Conservation (phyloP, 1,140 invertebrate species). For the Melitaea cinxia region DNA sequence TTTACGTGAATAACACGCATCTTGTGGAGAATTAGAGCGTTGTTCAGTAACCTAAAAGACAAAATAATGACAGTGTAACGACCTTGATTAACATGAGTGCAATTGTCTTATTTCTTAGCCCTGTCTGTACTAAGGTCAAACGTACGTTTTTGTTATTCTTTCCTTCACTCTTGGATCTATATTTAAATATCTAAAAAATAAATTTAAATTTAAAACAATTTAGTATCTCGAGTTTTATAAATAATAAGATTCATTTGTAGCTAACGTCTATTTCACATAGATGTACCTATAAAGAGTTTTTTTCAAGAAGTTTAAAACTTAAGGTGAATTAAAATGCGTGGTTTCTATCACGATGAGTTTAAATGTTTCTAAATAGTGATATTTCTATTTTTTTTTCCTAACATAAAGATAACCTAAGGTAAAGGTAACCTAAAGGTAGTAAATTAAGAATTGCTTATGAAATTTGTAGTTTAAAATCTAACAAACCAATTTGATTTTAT, state of each 20-base stretch:
- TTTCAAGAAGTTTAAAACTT: no score
- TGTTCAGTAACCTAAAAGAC: constrained; percentile 33
- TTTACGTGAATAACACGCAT: constrained; percentile 26
- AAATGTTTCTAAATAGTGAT: no score
- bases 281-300: no score
- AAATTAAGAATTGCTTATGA: no score
- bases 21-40: constrained; percentile 29
- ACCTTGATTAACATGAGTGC: constrained; percentile 30
- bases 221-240: not conserved
- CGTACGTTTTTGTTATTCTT: constrained; percentile 8
- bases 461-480: no score
- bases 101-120: constrained; percentile 13
- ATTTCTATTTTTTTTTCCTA: no score
- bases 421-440: no score
- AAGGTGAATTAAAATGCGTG: no score
- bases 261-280: no score
- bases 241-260: not conserved
- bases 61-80: constrained; percentile 32
- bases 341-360: no score
- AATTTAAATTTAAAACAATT: not conserved
- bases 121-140: constrained; percentile 17
- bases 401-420: no score
- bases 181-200: not conserved
- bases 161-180: not conserved
- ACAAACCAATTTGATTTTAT: no score